Evolutionary conservation across 2,113 vertebrate species (phyloP).

Genomic region (Dicerorhinus sumatrensis): DNA sequence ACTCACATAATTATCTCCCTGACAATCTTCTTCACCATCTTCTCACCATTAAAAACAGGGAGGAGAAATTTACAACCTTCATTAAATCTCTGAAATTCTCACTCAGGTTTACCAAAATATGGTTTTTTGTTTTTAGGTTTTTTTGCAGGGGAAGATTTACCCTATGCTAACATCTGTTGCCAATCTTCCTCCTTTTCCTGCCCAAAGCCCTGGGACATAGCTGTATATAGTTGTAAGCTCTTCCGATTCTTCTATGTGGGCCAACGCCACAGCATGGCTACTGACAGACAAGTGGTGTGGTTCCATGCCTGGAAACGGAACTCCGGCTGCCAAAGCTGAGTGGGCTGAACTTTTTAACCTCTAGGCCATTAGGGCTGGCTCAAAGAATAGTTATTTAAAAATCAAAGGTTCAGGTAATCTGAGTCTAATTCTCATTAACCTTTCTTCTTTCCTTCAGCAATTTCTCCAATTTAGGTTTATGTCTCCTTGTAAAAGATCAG

Average conservation of each 20-base stretch:
- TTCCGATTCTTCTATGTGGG: no score
- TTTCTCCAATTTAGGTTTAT: neutral
- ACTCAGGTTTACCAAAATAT: neutral
- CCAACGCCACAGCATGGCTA: no score
- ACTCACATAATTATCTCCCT: neutral
- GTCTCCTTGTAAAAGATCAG: neutral
- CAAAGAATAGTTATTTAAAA: conserved; percentile 21
- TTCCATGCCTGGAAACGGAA: no score
- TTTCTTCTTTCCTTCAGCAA: conserved; percentile 7
- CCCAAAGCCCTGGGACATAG: no score
- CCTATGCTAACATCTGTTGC: no score
- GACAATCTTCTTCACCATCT: neutral
- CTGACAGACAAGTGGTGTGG: no score
- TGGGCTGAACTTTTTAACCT: no score
- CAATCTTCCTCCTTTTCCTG: no score
- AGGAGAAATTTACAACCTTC: conserved; percentile 35
- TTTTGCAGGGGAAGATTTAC: no score
- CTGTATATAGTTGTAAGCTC: no score
- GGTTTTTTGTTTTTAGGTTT: neutral
- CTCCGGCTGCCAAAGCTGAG: no score
- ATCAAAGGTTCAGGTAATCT: neutral
- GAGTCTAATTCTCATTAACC: neutral
- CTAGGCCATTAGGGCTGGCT: no score
- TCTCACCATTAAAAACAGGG: neutral
- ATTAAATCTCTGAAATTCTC: conserved; percentile 45